Evolutionary conservation across 2,888 invertebrate genomes (phyloP).

Genomic region (Seira sanloemensis): DNA sequence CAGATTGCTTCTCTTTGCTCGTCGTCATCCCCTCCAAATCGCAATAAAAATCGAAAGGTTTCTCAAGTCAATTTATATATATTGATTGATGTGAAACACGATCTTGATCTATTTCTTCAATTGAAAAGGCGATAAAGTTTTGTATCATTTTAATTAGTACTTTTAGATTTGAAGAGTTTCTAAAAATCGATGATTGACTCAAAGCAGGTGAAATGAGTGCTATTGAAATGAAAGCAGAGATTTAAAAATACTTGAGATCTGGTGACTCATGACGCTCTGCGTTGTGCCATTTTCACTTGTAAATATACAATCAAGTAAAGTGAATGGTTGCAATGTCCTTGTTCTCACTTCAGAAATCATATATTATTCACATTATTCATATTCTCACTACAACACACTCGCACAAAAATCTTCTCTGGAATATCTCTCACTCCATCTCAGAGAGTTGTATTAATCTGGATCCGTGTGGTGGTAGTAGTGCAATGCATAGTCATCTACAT

Average conservation of each 20-base stretch:
- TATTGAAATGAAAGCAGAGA: not conserved
- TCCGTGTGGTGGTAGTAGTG: no score
- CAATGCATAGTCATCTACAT: not conserved
- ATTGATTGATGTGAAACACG: not conserved
- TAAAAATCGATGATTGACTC: not conserved
- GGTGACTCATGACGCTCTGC: not conserved
- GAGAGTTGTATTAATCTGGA: no score
- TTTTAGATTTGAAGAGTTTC: not conserved
- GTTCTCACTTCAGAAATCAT: not conserved
- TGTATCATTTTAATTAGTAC: not conserved
- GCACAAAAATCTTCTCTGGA: no score
- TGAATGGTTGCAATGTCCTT: not conserved
- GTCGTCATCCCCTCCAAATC: no score
- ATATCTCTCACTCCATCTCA: no score
- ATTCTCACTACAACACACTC: no score
- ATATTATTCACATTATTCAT: no score
- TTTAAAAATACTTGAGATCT: not conserved
- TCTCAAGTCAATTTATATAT: no score
- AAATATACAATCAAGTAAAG: not conserved
- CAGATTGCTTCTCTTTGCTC: not conserved
- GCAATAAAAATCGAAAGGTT: not conserved
- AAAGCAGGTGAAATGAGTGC: not conserved
- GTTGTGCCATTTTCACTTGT: not conserved
- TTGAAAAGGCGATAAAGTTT: not conserved
- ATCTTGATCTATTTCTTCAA: not conserved